phyloP scores from a whole-genome alignment of 2,888 invertebrate genomes.

The Pyrrhia umbra region DNA sequence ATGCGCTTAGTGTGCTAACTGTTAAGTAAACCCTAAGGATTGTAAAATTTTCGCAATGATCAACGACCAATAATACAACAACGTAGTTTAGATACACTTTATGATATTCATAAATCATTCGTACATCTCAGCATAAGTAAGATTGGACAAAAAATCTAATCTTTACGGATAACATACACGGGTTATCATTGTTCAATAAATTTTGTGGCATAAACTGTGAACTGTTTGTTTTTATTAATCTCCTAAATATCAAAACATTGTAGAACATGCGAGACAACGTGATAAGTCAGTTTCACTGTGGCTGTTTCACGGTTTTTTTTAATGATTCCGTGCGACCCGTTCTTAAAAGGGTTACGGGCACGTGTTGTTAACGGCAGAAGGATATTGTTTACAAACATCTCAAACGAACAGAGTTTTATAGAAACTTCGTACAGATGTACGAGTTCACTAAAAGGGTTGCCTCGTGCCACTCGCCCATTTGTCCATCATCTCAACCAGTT shows the following conservation, averaged over 20 bases:
- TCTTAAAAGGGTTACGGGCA: background rate
- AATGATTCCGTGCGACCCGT: conserved; percentile 4
- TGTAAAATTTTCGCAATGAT: background rate
- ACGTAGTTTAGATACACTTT: background rate
- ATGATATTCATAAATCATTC: background rate
- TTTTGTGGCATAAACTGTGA: background rate
- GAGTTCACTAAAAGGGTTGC: conserved; percentile 8
- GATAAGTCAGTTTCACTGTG: conserved; percentile 6
- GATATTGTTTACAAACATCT: conserved; percentile 1
- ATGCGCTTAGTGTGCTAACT: background rate
- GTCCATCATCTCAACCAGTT: conserved; percentile 32
- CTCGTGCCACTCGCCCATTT: conserved; percentile 13
- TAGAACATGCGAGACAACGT: conserved; percentile 17
- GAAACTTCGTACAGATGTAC: background rate
- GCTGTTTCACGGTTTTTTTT: conserved; percentile 5
- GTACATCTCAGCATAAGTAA: no score
- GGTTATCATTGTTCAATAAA: conserved; percentile 15
- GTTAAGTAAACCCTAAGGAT: background rate
- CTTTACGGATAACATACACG: conserved; percentile 22
- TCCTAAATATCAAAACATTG: conserved; percentile 19
- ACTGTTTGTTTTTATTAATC: conserved; percentile 27
- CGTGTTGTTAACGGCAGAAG: background rate
- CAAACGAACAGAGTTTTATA: background rate
- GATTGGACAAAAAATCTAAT: background rate
- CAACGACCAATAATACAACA: background rate